Base-by-base conservation (phyloP, 2,888 invertebrate genomes). In the Lordiphosa fenestrarum region DNA sequence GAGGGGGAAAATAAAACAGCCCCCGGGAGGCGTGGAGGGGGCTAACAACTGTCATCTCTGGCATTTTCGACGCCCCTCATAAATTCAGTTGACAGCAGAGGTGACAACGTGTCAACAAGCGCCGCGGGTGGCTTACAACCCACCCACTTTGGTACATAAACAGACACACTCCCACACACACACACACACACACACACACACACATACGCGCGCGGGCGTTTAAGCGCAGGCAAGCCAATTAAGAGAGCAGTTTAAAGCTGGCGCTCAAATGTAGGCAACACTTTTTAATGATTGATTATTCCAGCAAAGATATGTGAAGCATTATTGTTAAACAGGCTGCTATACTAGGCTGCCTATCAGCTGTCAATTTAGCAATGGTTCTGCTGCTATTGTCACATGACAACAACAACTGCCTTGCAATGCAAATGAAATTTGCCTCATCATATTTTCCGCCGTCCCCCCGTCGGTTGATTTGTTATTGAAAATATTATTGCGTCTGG, bases 61-160 rank as follows among this genome's bases (percentile, higher is more conserved):
- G 39, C 48, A 65, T 35, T 40, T 25, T 21, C 23, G 49, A 23
- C 25, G 63, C 56, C 35, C 38, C 76, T 71, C 81, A 77, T 84
- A 77, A 76, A 84, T 78, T 78, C 61, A 53, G 78, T 66, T 80
- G 80, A 82, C 80, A 84, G 55, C 55, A 57, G 65, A 80, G 80
- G 83, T 80, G 80, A 82, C 78, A 80, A 80, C 80, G 73, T 80
- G 80, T 80, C 85, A 80, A 80, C 80, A 75, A 68, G 80, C 78
- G 66, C 78, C 80, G 68, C 80, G 65, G 84, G 78, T 61, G 48
- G 35, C 66, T 58, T 53, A 49, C 49, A 42, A 25, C 12, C 12
- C 30, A 59, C 53, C 42, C 47, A 38, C 33, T 42, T 10, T 38
- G 41, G 41, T 40, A 48, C 46, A 46, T 3, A n/a, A 30, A 41